These are phyloP conservation scores for Hemibagrus guttatus DNA, from an alignment of 2,797 vertebrate genomes.

Conservation along the genomic window DNA sequence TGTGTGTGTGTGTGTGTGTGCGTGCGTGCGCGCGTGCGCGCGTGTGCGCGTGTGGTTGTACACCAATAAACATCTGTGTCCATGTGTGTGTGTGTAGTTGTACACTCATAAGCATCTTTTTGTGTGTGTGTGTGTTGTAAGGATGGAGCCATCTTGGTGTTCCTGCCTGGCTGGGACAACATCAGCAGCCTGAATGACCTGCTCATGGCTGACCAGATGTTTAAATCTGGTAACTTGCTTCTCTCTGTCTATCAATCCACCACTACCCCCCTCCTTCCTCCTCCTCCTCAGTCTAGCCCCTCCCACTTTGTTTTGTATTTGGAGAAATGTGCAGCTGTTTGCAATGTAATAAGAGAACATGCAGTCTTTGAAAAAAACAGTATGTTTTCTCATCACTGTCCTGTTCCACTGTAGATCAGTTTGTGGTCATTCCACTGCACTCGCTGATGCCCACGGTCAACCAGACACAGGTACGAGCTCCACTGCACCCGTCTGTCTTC, in stretches of 20 bases:
- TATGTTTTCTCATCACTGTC: background rate
- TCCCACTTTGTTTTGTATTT: background rate
- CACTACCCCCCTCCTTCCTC: background rate
- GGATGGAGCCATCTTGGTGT: slow-evolving; percentile 96
- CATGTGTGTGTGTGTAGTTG: background rate
- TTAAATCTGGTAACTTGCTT: slow-evolving; percentile 86
- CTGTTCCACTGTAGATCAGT: slow-evolving; percentile 77
- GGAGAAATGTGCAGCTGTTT: background rate
- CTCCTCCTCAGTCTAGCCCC: background rate
- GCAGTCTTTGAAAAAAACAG: background rate
- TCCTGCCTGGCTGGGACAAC: slow-evolving; percentile 97
- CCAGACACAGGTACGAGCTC: slow-evolving; percentile 88
- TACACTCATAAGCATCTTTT: background rate
- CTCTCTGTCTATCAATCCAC: background rate
- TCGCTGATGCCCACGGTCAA: slow-evolving; percentile 97
- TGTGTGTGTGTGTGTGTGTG: background rate
- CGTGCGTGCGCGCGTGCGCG: background rate
- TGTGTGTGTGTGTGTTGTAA: slow-evolving; percentile 58
- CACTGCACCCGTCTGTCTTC: background rate
- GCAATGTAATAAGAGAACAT: background rate
- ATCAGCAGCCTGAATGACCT: slow-evolving; percentile 93
- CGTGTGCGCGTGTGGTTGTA: too few relatives aligned
- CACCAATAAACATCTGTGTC: too few relatives aligned
- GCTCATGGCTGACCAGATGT: slow-evolving; percentile 92
- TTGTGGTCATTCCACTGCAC: slow-evolving; percentile 95